phyloP scores from a whole-genome alignment of 2,797 vertebrate genomes.

The Florisuga fusca region DNA sequence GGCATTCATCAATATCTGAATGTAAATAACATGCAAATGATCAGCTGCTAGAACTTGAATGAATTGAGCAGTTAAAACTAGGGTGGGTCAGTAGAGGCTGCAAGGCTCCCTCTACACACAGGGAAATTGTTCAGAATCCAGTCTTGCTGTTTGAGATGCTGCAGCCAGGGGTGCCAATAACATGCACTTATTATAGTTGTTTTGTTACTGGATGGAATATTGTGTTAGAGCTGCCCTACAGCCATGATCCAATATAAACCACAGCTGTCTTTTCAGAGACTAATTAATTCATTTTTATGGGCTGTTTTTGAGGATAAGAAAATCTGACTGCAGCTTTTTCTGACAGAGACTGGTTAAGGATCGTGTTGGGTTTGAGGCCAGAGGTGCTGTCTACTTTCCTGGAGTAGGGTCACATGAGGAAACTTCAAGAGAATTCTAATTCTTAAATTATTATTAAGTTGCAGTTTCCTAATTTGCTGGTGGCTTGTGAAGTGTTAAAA shows the following conservation, averaged over 20 bases:
- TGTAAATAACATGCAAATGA: neutral
- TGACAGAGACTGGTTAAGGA: neutral
- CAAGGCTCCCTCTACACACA: neutral
- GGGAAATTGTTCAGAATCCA: neutral
- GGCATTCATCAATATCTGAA: slow-evolving; percentile 93
- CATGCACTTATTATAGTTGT: neutral
- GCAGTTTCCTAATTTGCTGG: neutral
- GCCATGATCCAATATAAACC: neutral
- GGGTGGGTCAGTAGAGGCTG: neutral
- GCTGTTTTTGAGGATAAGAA: neutral
- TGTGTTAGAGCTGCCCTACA: neutral
- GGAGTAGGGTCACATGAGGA: neutral
- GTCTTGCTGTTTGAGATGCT: neutral
- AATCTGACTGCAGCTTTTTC: neutral
- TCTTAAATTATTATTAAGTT: no score
- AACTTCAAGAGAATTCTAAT: neutral
- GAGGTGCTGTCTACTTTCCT: neutral
- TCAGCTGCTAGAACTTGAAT: neutral
- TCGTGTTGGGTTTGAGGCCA: neutral
- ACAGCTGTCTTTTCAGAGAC: neutral
- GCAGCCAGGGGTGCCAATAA: neutral
- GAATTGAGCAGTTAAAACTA: neutral
- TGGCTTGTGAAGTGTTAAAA: neutral
- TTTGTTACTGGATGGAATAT: neutral
- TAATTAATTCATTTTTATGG: neutral